Conservation (phyloP, 2,797 vertebrate species). For the Myotis planiceps region DNA sequence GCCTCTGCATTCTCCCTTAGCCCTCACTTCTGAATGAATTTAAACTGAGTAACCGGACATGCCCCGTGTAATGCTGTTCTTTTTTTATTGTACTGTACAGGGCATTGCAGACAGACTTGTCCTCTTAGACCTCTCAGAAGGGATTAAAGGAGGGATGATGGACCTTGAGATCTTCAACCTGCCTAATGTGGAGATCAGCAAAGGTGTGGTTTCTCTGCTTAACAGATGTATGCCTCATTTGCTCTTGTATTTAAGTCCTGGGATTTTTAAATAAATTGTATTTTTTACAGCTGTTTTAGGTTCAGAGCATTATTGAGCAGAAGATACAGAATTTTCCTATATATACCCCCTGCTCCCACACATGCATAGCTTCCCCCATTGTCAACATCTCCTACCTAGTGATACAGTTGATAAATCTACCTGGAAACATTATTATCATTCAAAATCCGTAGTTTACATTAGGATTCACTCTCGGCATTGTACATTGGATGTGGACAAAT, state of each 20-base stretch:
- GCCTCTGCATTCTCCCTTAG: background rate
- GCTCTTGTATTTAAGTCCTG: background rate
- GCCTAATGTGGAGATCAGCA: conserved; percentile 94
- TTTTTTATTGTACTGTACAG: conserved; percentile 79
- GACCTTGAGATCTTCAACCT: conserved; percentile 95
- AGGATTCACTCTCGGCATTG: background rate
- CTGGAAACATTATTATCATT: background rate
- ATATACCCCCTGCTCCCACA: background rate
- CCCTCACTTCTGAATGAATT: background rate
- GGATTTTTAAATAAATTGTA: background rate
- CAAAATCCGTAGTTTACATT: background rate
- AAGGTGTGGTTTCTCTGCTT: conserved; percentile 87
- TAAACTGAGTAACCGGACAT: background rate
- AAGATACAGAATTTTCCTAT: background rate
- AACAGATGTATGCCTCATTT: conserved; percentile 32
- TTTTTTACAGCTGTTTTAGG: background rate
- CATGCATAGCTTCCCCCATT: background rate
- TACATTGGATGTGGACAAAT: background rate
- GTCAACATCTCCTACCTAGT: background rate
- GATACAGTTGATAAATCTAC: background rate
- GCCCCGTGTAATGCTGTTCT: conserved; percentile 35
- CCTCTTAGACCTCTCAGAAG: conserved; percentile 93
- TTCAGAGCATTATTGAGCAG: background rate
- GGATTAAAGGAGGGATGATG: conserved; percentile 92
- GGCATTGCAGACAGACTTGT: conserved; percentile 93